These are phyloP conservation scores for Pelosia muscerda DNA, from an alignment of 2,888 invertebrate species.

Conservation along the genomic window DNA sequence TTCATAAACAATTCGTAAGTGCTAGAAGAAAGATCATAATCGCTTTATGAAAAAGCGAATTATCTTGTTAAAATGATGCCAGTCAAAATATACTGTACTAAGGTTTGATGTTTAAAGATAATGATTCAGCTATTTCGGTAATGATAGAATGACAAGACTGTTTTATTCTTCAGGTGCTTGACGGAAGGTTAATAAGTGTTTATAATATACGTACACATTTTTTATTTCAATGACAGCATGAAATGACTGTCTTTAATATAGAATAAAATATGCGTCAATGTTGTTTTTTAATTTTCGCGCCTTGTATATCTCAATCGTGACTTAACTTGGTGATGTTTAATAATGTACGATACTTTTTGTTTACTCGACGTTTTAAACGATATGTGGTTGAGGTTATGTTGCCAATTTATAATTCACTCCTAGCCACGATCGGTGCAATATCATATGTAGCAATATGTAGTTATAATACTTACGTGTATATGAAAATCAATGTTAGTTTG, in stretches of 20 bases:
- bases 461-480: neutral
- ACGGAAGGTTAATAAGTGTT: constrained; percentile 2
- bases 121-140: constrained; percentile 1
- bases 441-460: neutral
- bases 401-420: neutral
- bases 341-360: neutral
- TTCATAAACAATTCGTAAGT: neutral
- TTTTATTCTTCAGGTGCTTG: neutral
- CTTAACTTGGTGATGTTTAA: neutral
- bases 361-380: neutral
- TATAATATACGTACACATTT: neutral
- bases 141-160: constrained; percentile 4
- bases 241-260: neutral
- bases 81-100: neutral
- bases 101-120: neutral
- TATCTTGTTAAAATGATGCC: neutral
- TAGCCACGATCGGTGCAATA: neutral
- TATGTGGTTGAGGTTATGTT: neutral
- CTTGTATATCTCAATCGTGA: neutral
- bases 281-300: neutral
- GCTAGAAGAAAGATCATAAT: neutral
- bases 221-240: neutral
- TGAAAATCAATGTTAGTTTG: neutral
- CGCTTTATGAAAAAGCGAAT: neutral
- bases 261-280: neutral